Evolutionary conservation across 2,888 invertebrate species (phyloP).

Genomic region (Oasisia sp.): DNA sequence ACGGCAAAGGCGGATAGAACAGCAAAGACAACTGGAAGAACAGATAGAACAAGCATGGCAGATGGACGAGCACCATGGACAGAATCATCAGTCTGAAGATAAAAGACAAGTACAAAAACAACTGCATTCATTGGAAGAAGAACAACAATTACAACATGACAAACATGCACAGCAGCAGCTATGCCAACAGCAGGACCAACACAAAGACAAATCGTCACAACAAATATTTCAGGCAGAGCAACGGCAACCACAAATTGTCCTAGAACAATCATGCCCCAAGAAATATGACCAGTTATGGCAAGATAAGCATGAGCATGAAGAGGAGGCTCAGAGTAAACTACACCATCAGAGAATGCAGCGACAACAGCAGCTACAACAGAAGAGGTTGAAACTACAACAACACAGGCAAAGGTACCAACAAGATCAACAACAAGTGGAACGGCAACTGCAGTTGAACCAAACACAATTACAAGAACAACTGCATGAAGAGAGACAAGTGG

Average conservation of each 20-base stretch:
- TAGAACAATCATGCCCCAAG: neutral
- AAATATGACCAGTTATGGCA: neutral
- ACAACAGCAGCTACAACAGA: neutral
- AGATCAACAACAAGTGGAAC: neutral
- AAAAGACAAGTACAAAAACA: neutral
- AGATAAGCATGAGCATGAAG: neutral
- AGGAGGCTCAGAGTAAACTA: neutral
- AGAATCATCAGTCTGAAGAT: neutral
- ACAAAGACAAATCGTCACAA: neutral
- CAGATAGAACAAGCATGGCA: slow-evolving; percentile 11
- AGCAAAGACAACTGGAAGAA: neutral
- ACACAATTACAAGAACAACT: neutral
- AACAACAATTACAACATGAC: neutral
- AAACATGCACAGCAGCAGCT: neutral
- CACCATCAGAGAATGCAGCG: neutral
- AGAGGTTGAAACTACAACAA: neutral
- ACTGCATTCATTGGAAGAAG: neutral
- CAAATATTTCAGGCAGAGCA: neutral
- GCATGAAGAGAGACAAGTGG: neutral
- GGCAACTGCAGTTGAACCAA: neutral
- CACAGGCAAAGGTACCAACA: neutral
- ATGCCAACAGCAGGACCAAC: neutral
- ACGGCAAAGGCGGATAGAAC: neutral
- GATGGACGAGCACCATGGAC: neutral
- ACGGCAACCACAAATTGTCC: neutral